Evolutionary conservation across 2,888 invertebrate species (phyloP), one percentile per base, ranked within the genome.

Genomic region (Rapana venosa): DNA sequence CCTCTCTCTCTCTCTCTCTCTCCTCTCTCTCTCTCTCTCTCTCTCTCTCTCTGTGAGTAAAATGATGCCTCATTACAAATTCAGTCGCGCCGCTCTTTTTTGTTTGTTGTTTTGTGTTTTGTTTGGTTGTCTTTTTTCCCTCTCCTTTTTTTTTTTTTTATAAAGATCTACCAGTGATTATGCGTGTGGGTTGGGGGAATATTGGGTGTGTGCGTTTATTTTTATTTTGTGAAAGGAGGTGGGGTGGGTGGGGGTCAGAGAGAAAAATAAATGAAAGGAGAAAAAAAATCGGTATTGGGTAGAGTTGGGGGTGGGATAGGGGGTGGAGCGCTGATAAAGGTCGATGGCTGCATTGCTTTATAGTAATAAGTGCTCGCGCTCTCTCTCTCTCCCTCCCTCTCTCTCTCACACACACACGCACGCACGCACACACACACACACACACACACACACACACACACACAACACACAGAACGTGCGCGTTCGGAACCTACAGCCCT

Each of bases 1-100:
- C n/a, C n/a, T n/a, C n/a, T n/a, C n/a, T n/a, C n/a, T n/a, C n/a
- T n/a, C n/a, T n/a, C n/a, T n/a, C n/a, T n/a, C n/a, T n/a, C n/a
- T n/a, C n/a, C n/a, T n/a, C n/a, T n/a, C n/a, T n/a, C n/a, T n/a
- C n/a, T n/a, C n/a, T n/a, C n/a, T n/a, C n/a, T n/a, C n/a, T n/a
- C n/a, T n/a, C n/a, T n/a, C n/a, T n/a, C 87, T 22, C 36, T 36
- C 26, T 74, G 36, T 22, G 74, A 36, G 74, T 87, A 87, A 87
- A 70, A n/a, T 36, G 47, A 87, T 47, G 74, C 87, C 74, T 87
- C 70, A 74, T 87, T 70, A 87, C 26, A 70, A n/a, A 70, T 86
- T 61, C 74, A 47, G 74, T 87, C 74, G n/a, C 66, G 66, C 70
- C 35, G 85, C 17, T 66, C 17, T 58, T 84, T 74, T 26, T 74